phyloP scores from a whole-genome alignment of 2,113 vertebrate species.

The mouse (Mus musculus) region DNA sequence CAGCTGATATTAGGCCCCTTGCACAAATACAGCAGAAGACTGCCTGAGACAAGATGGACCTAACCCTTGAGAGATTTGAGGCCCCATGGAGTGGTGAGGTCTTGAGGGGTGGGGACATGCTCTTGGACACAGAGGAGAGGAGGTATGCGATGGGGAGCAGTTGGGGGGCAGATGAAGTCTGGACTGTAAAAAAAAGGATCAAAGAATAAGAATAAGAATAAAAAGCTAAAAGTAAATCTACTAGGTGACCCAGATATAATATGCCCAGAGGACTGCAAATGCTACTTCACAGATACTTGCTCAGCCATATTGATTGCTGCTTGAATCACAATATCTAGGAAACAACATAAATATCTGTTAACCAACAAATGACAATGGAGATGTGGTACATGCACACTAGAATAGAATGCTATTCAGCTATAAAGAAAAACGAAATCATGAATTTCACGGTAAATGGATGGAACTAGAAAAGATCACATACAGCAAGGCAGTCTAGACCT shows the following conservation, averaged over 20 bases:
- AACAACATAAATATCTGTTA: background rate
- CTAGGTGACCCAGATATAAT: background rate
- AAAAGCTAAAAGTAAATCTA: background rate
- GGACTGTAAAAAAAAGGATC: no score
- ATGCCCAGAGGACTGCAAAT: background rate
- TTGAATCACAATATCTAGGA: background rate
- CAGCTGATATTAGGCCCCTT: no score
- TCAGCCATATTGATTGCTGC: background rate
- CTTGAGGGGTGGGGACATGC: no score
- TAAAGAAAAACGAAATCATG: background rate
- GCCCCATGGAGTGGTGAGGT: no score
- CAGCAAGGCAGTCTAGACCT: background rate
- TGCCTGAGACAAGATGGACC: no score
- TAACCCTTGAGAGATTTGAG: background rate
- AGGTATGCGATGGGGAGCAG: no score
- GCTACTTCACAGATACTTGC: background rate
- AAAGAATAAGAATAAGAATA: no score
- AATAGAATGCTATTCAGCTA: background rate
- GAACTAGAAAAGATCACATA: background rate
- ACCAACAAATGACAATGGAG: background rate
- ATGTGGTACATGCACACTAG: background rate
- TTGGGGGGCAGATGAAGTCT: no score
- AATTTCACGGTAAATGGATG: background rate
- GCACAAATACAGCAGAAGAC: no score
- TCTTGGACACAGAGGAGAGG: no score